Evolutionary conservation across 2,888 invertebrate species (phyloP).

Genomic region (Azorinus chamasolen): DNA sequence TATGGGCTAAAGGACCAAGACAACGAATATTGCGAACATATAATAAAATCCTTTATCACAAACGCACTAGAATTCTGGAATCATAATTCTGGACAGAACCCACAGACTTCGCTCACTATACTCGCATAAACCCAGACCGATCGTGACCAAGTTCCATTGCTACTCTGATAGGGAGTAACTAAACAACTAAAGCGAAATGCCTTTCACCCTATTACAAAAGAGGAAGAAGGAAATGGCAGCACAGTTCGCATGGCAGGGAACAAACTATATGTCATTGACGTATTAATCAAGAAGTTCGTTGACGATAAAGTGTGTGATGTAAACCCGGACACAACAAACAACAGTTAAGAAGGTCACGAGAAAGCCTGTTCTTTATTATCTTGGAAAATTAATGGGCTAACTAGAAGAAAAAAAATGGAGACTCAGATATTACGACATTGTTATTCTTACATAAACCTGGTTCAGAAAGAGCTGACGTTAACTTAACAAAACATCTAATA

Average conservation of each 20-base stretch:
- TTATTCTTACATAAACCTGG: slow-evolving; percentile 8
- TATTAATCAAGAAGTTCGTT: too few species aligned
- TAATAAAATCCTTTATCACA: slow-evolving; percentile 7
- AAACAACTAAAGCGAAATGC: slow-evolving; percentile 8
- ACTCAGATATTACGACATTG: slow-evolving; percentile 6
- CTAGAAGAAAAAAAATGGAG: background rate
- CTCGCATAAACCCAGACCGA: slow-evolving; percentile 20
- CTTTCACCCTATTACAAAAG: slow-evolving; percentile 1
- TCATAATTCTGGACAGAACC: slow-evolving; percentile 10
- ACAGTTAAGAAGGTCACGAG: slow-evolving; percentile 14
- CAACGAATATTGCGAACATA: slow-evolving; percentile 1
- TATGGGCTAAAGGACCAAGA: slow-evolving; percentile 24
- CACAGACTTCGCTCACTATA: slow-evolving; percentile 21
- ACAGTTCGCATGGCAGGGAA: background rate
- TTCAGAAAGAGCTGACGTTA: background rate
- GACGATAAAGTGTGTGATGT: slow-evolving; percentile 13
- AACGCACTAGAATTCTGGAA: background rate
- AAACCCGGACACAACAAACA: background rate
- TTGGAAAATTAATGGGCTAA: slow-evolving; percentile 14
- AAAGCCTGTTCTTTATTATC: background rate
- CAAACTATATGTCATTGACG: slow-evolving; percentile 23
- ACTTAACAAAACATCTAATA: too few species aligned
- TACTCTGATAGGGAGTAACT: slow-evolving; percentile 23
- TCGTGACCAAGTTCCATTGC: slow-evolving; percentile 32
- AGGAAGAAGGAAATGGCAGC: slow-evolving; percentile 4